Conservation (phyloP, 2,888 invertebrate genomes). For the Prenolepis imparis region DNA sequence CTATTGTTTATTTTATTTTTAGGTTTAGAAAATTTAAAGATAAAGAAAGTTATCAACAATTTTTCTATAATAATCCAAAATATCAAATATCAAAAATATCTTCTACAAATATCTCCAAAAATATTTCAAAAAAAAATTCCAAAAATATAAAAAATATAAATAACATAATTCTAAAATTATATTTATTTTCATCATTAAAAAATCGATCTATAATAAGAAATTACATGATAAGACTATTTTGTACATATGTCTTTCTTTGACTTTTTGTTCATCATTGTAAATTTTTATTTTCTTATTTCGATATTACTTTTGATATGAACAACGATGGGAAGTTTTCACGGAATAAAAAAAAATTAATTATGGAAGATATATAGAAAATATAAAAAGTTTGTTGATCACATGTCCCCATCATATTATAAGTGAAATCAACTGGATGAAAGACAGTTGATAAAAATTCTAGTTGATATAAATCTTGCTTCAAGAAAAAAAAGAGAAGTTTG, state of each 20-base stretch:
- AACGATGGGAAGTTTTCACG: not conserved
- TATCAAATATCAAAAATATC: too few species aligned
- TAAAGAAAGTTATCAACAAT: not conserved
- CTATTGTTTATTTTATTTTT: not conserved
- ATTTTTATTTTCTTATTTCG: not conserved
- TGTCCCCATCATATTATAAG: not conserved
- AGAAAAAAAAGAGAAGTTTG: not conserved
- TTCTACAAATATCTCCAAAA: too few species aligned
- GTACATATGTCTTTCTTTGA: not conserved
- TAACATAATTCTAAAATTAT: not conserved
- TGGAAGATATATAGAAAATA: not conserved
- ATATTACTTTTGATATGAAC: not conserved
- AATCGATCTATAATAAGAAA: not conserved
- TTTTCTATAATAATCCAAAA: too few species aligned
- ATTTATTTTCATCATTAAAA: not conserved
- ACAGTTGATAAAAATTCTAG: not conserved
- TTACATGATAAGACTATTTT: not conserved
- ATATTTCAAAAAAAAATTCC: too few species aligned
- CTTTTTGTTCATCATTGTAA: not conserved
- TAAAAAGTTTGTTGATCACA: not conserved
- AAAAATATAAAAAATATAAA: not conserved
- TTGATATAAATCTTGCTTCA: slow-evolving; percentile 16
- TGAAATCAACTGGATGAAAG: not conserved
- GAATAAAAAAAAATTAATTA: not conserved
- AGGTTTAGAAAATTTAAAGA: not conserved